Base-by-base conservation (phyloP, 1,140 invertebrate species). In the Euura saliciscinereae region DNA sequence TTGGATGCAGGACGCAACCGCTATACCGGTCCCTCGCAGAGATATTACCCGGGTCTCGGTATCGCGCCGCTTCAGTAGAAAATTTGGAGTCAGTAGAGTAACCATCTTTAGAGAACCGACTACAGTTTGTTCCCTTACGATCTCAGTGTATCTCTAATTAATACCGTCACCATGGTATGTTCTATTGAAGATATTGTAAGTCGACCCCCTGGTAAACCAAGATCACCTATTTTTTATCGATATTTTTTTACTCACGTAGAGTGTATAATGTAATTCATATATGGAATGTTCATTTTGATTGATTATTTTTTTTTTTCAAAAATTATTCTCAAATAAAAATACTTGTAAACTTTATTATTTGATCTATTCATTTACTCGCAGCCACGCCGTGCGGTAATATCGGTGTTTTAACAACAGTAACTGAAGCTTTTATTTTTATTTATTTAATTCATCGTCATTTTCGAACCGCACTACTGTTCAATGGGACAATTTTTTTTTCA, bases 121-220 rank as follows among this genome's bases (percentile, higher is more conserved):
- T 28, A 51, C 44, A 44, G 42, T 44, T 13, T 42, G 44, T 67
- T 44, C 28, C 28, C 6, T 44, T 67, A 42, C 28, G 44, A 67
- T 67, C 44, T 44, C 28, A 44, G 66, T 44, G 28, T 44, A 42
- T 44, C 66, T 67, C 66, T 42, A 11, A 11, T 7, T 67, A 67
- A 11, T 68, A 76, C 74, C 76, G 76, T 71, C 83, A 78, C 78
- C 79, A 86, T 86, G 85, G 85, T 86, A 85, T 85, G 84, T 86
- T 84, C 83, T 79, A 84, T 85, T 80, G 83, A 85, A 84, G 83
- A 84, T 85, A 84, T 86, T 76, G 85, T 86, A 86, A 86, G 85
- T 86, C 83, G 83, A 80, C 83, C 82, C 80, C 82, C 83, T 84
- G 84, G 85, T 86, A 86, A 86, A 84, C 78, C 75, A 78, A 79